Conservation (phyloP, 2,797 vertebrate genomes). For the Anabacerthia variegaticeps region DNA sequence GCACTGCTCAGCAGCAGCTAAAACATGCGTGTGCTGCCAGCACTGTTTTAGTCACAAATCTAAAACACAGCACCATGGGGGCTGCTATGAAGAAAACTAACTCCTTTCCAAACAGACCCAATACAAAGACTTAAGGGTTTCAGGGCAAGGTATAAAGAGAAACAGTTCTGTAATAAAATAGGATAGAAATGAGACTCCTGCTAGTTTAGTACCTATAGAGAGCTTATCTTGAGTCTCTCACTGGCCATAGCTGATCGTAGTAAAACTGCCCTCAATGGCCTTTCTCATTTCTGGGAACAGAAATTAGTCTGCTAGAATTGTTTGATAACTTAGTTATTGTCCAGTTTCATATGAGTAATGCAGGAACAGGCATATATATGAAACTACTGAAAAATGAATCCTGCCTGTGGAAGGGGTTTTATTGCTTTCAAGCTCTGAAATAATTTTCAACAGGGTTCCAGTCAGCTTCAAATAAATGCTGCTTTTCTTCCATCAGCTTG, state of each 20-base stretch:
- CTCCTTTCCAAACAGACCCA: background rate
- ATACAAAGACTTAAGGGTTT: background rate
- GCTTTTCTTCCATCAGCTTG: background rate
- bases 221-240: background rate
- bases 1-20: background rate
- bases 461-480: background rate
- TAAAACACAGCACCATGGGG: background rate
- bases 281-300: background rate
- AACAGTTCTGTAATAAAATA: background rate
- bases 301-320: background rate
- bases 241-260: background rate
- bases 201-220: background rate
- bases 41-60: background rate
- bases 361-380: background rate
- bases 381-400: background rate
- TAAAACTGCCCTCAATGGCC: background rate
- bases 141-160: background rate
- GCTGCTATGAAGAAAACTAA: background rate
- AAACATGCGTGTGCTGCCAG: background rate
- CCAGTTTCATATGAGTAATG: background rate
- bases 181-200: background rate
- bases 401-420: background rate
- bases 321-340: background rate
- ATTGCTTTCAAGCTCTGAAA: background rate
- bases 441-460: background rate